Conservation (phyloP, 2,113 vertebrate species). For the Alethe castanea region DNA sequence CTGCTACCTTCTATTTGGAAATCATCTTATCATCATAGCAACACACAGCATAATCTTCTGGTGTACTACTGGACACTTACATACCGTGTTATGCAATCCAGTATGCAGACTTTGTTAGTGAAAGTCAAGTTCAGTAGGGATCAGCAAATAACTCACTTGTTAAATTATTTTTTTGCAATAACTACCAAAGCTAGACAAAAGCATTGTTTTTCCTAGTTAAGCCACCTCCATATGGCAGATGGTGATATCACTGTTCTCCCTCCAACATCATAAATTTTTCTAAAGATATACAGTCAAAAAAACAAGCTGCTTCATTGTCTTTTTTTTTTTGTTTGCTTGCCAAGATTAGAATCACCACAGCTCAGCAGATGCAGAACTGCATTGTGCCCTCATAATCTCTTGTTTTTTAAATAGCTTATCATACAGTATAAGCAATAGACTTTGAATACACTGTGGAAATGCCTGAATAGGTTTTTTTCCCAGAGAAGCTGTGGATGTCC, state of each 20-base stretch:
- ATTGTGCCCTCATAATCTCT: background rate
- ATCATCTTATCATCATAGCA: background rate
- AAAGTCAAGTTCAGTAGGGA: background rate
- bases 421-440: background rate
- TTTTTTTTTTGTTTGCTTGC: background rate
- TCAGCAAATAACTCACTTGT: background rate
- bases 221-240: background rate
- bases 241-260: background rate
- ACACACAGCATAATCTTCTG: background rate
- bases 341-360: background rate
- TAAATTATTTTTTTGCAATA: background rate
- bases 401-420: background rate
- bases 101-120: background rate
- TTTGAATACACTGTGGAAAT: background rate
- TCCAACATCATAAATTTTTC: background rate
- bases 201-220: background rate
- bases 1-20: background rate
- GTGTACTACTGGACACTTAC: background rate
- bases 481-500: background rate
- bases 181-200: background rate
- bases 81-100: background rate
- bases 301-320: background rate
- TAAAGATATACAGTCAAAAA: background rate
- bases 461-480: background rate
- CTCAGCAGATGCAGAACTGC: background rate